Evolutionary conservation across 2,888 invertebrate species (phyloP).

Genomic region (Phorcus lineatus): DNA sequence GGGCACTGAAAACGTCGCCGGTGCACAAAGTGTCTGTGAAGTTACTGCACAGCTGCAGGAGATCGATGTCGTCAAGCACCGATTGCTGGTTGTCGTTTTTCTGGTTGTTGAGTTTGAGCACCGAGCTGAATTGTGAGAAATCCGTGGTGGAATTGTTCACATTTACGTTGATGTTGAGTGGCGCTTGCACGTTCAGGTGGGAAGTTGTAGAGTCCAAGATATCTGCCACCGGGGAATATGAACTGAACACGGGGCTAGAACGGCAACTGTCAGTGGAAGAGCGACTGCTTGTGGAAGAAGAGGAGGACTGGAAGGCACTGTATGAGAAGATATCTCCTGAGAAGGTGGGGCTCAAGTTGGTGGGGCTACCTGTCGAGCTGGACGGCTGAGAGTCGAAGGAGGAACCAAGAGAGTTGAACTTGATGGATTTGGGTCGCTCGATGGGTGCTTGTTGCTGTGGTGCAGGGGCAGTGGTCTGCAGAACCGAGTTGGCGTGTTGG

Average conservation of each 20-base stretch:
- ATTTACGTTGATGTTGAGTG: slow-evolving; percentile 42
- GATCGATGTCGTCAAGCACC: slow-evolving; percentile 44
- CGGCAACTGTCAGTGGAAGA: slow-evolving; percentile 33
- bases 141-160: slow-evolving; percentile 46
- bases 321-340: slow-evolving; percentile 46
- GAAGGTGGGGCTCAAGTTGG: slow-evolving; percentile 80
- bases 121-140: slow-evolving; percentile 41
- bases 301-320: background rate
- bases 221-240: slow-evolving; percentile 30
- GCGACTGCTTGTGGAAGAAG: slow-evolving; percentile 33
- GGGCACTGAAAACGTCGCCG: slow-evolving; percentile 26
- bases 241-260: slow-evolving; percentile 49
- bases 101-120: slow-evolving; percentile 50
- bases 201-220: slow-evolving; percentile 33
- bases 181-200: slow-evolving; percentile 60
- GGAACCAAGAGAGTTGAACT: slow-evolving; percentile 76
- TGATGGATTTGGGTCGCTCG: slow-evolving; percentile 50
- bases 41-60: slow-evolving; percentile 38
- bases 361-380: slow-evolving; percentile 81
- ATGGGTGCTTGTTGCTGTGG: slow-evolving; percentile 24
- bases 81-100: slow-evolving; percentile 48
- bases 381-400: slow-evolving; percentile 80
- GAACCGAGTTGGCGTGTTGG: slow-evolving; percentile 16
- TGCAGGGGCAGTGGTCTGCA: background rate
- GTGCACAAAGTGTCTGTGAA: slow-evolving; percentile 10